phyloP scores from a whole-genome alignment of 2,113 vertebrate genomes.

The Urocitellus parryii region DNA sequence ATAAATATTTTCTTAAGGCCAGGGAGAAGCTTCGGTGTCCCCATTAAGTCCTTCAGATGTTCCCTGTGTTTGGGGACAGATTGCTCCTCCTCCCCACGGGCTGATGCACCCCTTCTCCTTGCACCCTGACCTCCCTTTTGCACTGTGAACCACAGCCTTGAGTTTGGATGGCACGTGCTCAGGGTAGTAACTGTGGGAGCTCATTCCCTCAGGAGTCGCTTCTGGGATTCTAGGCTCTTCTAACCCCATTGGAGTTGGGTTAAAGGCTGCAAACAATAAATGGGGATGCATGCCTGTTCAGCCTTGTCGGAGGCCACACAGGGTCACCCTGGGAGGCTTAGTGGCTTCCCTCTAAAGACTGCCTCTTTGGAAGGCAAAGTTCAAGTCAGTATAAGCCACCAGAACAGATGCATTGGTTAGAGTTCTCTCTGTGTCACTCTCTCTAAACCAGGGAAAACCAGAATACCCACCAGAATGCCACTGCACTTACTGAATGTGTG shows the following conservation, averaged over 20 bases:
- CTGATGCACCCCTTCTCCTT: not conserved
- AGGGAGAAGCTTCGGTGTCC: not conserved
- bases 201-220: not conserved
- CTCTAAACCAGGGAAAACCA: not conserved
- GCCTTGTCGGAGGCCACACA: not conserved
- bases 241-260: not conserved
- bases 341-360: not conserved
- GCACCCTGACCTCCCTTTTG: not conserved
- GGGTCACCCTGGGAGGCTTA: not conserved
- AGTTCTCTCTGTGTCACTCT: not conserved
- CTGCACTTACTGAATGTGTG: not conserved
- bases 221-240: not conserved
- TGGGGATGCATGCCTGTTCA: not conserved
- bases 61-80: not conserved
- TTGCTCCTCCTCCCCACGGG: no score
- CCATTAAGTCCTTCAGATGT: not conserved
- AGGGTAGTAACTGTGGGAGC: no score
- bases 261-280: not conserved
- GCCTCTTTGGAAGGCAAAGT: slow-evolving; percentile 35
- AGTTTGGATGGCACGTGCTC: not conserved
- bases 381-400: not conserved
- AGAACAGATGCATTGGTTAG: slow-evolving; percentile 1
- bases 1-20: slow-evolving; percentile 23
- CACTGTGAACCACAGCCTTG: not conserved
- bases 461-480: not conserved